phyloP scores from a whole-genome alignment of 2,888 invertebrate genomes.

The Dermolepida albohirtum region DNA sequence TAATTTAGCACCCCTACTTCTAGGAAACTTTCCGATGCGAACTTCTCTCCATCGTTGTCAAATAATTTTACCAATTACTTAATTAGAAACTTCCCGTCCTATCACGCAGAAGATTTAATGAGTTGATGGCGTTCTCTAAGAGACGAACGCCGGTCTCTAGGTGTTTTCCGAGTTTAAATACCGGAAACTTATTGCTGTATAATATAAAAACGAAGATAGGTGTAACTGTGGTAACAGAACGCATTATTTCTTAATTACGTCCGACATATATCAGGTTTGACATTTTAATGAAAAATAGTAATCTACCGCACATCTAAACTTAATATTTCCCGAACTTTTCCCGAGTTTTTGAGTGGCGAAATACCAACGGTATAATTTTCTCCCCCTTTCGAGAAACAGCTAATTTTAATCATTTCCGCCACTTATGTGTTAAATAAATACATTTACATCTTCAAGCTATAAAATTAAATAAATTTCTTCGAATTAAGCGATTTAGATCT shows the following conservation, averaged over 20 bases:
- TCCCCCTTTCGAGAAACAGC: neutral
- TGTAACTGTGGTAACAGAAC: neutral
- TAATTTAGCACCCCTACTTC: neutral
- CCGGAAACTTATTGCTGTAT: no score
- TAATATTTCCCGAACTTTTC: constrained; percentile 2
- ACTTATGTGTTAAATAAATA: constrained; percentile 2
- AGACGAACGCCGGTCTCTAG: no score
- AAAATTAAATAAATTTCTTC: no score
- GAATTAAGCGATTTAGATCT: no score
- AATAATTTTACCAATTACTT: constrained; percentile 21
- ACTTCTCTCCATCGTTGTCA: constrained; percentile 11
- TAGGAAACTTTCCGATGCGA: neutral
- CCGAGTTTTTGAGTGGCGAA: neutral
- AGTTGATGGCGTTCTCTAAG: no score
- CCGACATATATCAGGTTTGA: neutral
- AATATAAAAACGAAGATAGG: neutral
- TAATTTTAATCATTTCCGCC: constrained; percentile 4
- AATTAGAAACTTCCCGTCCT: constrained; percentile 13
- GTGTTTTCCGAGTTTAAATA: no score
- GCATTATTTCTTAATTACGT: neutral
- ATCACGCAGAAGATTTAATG: constrained; percentile 10
- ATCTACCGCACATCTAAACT: constrained; percentile 1
- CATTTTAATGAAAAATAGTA: constrained; percentile 13
- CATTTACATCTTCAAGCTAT: neutral
- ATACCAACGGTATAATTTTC: neutral